These are phyloP conservation scores for Anser brachyrhynchus DNA, from an alignment of 2,113 vertebrate genomes.

Conservation along the genomic window DNA sequence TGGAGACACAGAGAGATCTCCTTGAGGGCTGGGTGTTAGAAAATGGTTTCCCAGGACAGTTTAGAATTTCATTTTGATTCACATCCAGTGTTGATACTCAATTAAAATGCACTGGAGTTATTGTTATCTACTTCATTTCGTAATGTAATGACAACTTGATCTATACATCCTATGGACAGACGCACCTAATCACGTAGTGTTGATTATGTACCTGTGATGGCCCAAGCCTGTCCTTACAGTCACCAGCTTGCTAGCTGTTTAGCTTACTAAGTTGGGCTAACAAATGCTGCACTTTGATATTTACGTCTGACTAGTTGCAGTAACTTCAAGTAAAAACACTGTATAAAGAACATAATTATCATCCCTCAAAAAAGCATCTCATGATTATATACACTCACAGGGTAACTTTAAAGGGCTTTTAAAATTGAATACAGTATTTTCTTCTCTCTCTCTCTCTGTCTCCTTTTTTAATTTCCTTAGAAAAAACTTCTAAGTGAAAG, in stretches of 20 bases:
- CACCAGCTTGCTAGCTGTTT: background rate
- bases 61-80: background rate
- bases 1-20: background rate
- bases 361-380: background rate
- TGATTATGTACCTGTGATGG: background rate
- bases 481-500: constrained; percentile 37
- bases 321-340: background rate
- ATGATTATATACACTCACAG: background rate
- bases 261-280: background rate
- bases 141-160: background rate
- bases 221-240: background rate
- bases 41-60: background rate
- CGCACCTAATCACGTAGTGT: background rate
- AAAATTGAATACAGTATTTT: background rate
- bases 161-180: background rate
- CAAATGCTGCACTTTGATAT: background rate
- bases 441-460: background rate
- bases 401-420: constrained; percentile 7
- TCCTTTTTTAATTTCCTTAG: background rate
- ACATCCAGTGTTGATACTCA: background rate
- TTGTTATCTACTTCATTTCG: background rate
- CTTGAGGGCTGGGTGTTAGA: background rate
- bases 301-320: background rate
- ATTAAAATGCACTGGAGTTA: background rate
- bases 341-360: background rate